Evolutionary conservation across 2,888 invertebrate species (phyloP).

Genomic region (Proisotoma minuta): DNA sequence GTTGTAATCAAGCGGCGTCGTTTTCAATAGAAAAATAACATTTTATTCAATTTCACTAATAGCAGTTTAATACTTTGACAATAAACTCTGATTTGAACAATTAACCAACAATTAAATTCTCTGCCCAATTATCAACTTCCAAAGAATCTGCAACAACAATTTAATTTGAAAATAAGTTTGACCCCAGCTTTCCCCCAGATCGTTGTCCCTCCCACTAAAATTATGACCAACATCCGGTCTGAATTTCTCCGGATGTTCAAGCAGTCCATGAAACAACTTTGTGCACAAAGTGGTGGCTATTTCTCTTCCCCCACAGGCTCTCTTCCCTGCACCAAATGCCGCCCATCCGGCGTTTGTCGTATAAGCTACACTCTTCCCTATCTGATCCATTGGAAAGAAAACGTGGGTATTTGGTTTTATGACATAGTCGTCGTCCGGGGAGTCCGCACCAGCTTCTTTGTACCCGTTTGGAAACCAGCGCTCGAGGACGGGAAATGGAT

Average conservation of each 20-base stretch:
- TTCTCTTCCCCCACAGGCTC: slow-evolving; percentile 11
- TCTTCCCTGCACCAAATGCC: slow-evolving; percentile 15
- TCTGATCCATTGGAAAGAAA: slow-evolving; percentile 16
- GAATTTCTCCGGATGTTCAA: not conserved
- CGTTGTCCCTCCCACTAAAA: slow-evolving; percentile 12
- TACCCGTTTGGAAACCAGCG: slow-evolving; percentile 14
- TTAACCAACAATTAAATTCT: too few relatives aligned
- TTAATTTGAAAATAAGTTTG: slow-evolving; percentile 9
- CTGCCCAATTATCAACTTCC: too few relatives aligned
- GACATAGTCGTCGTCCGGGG: not conserved
- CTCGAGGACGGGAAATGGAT: slow-evolving; percentile 17
- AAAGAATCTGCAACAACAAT: not conserved
- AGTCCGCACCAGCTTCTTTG: not conserved
- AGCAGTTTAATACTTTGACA: too few relatives aligned
- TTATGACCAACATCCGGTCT: not conserved
- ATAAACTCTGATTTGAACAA: too few relatives aligned
- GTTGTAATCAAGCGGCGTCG: too few relatives aligned
- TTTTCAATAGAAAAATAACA: too few relatives aligned
- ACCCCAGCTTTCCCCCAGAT: not conserved
- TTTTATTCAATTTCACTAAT: too few relatives aligned
- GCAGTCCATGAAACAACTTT: not conserved
- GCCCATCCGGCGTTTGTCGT: slow-evolving; percentile 1
- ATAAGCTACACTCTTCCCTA: too few relatives aligned
- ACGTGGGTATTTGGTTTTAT: slow-evolving; percentile 14
- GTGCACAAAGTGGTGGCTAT: not conserved